Evolutionary conservation across 2,888 invertebrate species (phyloP).

Genomic region (Dryobota labecula): DNA sequence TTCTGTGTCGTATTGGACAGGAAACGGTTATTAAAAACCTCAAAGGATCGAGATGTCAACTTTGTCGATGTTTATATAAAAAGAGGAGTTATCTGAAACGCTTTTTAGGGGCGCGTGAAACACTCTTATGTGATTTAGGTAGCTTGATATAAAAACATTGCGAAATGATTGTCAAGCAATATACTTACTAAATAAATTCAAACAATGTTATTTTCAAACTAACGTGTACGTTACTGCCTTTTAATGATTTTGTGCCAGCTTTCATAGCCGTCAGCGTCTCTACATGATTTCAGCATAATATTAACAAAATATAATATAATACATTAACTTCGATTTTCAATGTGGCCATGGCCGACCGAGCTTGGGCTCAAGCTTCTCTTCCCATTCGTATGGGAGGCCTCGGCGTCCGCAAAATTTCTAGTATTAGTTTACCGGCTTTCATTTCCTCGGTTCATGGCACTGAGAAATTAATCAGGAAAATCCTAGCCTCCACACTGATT

Average conservation of each 20-base stretch:
- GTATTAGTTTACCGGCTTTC: too few relatives aligned
- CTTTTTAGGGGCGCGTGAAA: constrained; percentile 50
- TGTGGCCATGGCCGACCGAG: too few relatives aligned
- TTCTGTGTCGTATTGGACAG: constrained; percentile 79
- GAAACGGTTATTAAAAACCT: constrained; percentile 79
- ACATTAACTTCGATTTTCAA: too few relatives aligned
- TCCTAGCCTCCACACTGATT: too few relatives aligned
- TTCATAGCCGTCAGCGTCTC: background rate
- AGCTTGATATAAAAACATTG: constrained; percentile 10
- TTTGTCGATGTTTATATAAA: constrained; percentile 53
- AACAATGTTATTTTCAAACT: constrained; percentile 8
- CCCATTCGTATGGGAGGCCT: too few relatives aligned
- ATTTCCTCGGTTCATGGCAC: too few relatives aligned
- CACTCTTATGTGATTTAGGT: constrained; percentile 45
- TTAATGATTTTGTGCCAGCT: background rate
- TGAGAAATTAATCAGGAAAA: too few relatives aligned
- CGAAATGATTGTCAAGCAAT: constrained; percentile 15
- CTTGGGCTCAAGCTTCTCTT: too few relatives aligned
- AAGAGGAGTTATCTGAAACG: constrained; percentile 50
- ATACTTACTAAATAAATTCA: background rate
- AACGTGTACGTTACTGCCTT: too few relatives aligned
- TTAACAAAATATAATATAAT: too few relatives aligned
- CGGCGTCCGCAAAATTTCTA: too few relatives aligned
- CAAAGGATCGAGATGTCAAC: constrained; percentile 72
- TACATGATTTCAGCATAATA: background rate